Evolutionary conservation across 2,888 invertebrate genomes (phyloP).

Genomic region (Exephanes ischioxanthus): DNA sequence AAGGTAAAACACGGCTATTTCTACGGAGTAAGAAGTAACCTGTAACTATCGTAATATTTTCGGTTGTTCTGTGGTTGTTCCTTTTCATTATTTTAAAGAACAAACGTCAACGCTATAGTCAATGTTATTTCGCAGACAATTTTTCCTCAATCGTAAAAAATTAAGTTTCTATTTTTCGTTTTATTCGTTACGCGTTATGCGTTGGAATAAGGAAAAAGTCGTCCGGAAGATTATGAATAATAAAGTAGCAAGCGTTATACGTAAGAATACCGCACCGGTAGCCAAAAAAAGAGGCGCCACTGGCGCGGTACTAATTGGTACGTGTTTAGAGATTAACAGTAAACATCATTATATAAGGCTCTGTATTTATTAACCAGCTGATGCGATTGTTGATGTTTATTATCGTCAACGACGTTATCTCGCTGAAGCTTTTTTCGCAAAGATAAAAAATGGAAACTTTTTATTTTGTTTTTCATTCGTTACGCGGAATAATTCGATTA

Average conservation of each 20-base stretch:
- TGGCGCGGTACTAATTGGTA: background rate
- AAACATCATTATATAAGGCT: background rate
- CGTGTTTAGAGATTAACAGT: background rate
- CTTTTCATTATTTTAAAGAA: no score
- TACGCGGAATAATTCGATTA: no score
- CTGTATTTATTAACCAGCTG: background rate
- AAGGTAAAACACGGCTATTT: no score
- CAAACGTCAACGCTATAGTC: background rate
- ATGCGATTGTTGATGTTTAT: background rate
- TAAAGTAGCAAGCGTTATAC: no score
- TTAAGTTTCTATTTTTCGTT: background rate
- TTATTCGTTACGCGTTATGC: no score
- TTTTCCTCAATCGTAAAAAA: background rate
- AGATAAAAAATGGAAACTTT: no score
- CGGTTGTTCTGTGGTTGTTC: no score
- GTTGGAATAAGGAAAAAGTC: background rate
- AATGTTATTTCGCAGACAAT: background rate
- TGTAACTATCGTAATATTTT: no score
- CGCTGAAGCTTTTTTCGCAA: background rate
- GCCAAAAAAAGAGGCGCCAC: conserved; percentile 1
- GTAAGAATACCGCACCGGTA: no score
- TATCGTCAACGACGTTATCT: background rate
- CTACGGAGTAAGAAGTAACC: no score
- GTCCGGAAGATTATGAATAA: background rate
- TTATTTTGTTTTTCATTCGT: background rate